Conservation (phyloP, 1,140 invertebrate species). For the Temnothorax curvispinosus region DNA sequence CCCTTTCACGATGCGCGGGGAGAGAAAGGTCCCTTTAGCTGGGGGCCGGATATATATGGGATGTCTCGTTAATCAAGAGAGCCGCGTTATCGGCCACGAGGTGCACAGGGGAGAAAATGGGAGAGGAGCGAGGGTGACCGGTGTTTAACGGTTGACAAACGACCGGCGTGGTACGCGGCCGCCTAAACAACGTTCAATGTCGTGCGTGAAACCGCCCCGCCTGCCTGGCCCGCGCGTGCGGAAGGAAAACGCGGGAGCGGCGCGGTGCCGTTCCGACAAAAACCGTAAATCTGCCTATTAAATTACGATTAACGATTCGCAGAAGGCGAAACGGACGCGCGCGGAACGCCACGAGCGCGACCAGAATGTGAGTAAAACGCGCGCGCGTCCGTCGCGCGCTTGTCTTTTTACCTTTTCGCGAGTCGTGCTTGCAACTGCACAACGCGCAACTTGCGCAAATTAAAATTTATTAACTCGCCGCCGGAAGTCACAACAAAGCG, state of each 20-base stretch:
- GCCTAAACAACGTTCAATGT: slow-evolving; percentile 77
- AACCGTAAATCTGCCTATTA: slow-evolving; percentile 78
- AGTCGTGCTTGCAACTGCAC: not conserved
- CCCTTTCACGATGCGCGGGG: not conserved
- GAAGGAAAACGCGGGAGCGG: slow-evolving; percentile 48
- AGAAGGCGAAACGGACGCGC: slow-evolving; percentile 10
- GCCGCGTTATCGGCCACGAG: slow-evolving; percentile 76
- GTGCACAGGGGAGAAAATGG: slow-evolving; percentile 67
- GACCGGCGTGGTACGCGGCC: slow-evolving; percentile 68
- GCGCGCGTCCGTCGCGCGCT: not conserved
- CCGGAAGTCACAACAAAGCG: slow-evolving; percentile 27
- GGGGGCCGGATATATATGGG: slow-evolving; percentile 74
- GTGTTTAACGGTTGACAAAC: slow-evolving; percentile 81
- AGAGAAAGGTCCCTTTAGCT: not conserved
- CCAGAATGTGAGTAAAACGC: slow-evolving; percentile 29
- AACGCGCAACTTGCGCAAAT: slow-evolving; percentile 22
- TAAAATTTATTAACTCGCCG: slow-evolving; percentile 53
- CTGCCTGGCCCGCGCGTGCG: slow-evolving; percentile 14
- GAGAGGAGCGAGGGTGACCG: slow-evolving; percentile 70
- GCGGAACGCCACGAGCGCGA: slow-evolving; percentile 16
- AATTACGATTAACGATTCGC: slow-evolving; percentile 69
- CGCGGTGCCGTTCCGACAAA: slow-evolving; percentile 46
- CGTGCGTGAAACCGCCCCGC: slow-evolving; percentile 56
- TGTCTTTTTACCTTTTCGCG: slow-evolving; percentile 22
- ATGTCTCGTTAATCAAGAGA: slow-evolving; percentile 81